Conservation (phyloP, 1,140 invertebrate genomes). For the Chironomus striatipennis region DNA sequence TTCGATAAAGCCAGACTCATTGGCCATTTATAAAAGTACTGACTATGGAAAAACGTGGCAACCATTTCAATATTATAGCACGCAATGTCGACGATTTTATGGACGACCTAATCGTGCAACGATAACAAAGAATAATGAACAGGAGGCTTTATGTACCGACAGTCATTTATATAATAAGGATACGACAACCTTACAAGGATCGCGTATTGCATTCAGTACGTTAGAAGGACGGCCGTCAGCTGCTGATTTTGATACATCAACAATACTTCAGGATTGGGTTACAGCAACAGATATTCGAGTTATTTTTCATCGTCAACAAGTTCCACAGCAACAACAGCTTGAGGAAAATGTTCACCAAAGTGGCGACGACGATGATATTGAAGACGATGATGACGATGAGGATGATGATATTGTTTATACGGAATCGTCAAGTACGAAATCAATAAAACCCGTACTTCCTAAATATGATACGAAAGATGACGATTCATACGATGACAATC, state of each 20-base stretch:
- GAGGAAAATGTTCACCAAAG: slow-evolving; percentile 27
- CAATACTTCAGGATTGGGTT: slow-evolving; percentile 85
- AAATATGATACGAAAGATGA: not conserved
- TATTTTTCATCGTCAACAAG: slow-evolving; percentile 62
- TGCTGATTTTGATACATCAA: slow-evolving; percentile 75
- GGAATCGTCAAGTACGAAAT: slow-evolving; percentile 27
- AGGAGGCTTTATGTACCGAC: slow-evolving; percentile 71
- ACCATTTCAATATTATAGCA: slow-evolving; percentile 74
- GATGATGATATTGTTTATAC: slow-evolving; percentile 38
- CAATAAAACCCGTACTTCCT: not conserved
- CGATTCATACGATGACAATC: slow-evolving; percentile 25
- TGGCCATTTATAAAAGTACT: slow-evolving; percentile 78
- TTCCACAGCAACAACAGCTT: slow-evolving; percentile 37
- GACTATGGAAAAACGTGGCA: slow-evolving; percentile 76
- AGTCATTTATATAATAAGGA: slow-evolving; percentile 57
- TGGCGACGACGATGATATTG: slow-evolving; percentile 12
- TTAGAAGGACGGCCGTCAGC: slow-evolving; percentile 76
- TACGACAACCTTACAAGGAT: slow-evolving; percentile 53
- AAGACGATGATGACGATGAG: slow-evolving; percentile 29
- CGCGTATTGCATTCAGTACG: slow-evolving; percentile 62
- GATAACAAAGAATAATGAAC: slow-evolving; percentile 69
- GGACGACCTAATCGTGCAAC: slow-evolving; percentile 53
- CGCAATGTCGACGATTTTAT: slow-evolving; percentile 63
- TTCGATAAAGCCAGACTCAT: slow-evolving; percentile 68
- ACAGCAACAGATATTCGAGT: slow-evolving; percentile 82